Conservation (phyloP, 2,797 vertebrate species). For the Danio aesculapii region DNA sequence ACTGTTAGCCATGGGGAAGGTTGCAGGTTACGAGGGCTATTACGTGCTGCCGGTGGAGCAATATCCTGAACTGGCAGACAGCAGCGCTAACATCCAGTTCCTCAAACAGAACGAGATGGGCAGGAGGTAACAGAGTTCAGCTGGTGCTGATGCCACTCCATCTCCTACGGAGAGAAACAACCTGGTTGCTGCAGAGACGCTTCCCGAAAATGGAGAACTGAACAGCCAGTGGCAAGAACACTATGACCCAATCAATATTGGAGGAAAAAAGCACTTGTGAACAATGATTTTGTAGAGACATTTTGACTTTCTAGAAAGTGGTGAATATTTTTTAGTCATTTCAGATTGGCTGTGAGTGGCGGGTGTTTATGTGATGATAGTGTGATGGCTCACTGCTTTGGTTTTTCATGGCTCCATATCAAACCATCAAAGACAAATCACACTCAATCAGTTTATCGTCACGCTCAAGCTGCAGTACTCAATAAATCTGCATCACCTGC, state of each 20-base stretch:
- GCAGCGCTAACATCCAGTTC: constrained; percentile 93
- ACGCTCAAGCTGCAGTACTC: constrained; percentile 73
- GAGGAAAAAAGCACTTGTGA: constrained; percentile 70
- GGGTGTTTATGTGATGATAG: constrained; percentile 9
- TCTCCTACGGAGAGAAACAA: constrained; percentile 88
- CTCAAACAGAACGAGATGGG: constrained; percentile 94
- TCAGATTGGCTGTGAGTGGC: constrained; percentile 32
- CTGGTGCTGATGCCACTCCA: constrained; percentile 53
- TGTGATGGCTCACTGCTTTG: constrained; percentile 45
- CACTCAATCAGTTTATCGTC: constrained; percentile 55
- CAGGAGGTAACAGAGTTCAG: constrained; percentile 88
- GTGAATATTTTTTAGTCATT: constrained; percentile 60
- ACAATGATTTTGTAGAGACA: constrained; percentile 71
- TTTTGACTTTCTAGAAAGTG: constrained; percentile 60
- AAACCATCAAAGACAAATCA: constrained; percentile 33
- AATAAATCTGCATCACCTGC: constrained; percentile 40
- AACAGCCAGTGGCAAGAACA: constrained; percentile 78
- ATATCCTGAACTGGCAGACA: constrained; percentile 91
- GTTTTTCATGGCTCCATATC: constrained; percentile 44
- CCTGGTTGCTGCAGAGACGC: constrained; percentile 80
- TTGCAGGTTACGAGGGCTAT: constrained; percentile 88
- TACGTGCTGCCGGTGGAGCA: constrained; percentile 91
- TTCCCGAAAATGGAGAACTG: constrained; percentile 74
- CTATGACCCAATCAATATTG: constrained; percentile 61
- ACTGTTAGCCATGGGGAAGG: constrained; percentile 85